Evolutionary conservation across 2,797 vertebrate species (phyloP).

Genomic region (Phyllotis vaccarum): DNA sequence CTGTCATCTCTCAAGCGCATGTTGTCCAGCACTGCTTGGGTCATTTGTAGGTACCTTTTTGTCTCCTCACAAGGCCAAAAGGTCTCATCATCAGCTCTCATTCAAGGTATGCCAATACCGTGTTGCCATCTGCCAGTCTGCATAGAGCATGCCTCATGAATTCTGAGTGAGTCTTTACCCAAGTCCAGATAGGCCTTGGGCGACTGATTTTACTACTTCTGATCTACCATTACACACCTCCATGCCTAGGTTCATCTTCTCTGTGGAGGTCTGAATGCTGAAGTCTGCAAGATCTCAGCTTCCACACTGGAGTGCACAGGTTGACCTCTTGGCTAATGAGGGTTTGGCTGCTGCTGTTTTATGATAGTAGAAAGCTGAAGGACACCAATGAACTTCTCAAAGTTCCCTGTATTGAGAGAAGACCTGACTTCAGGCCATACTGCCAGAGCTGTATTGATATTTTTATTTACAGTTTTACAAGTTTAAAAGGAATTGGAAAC

Average conservation of each 20-base stretch:
- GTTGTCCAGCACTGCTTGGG: background rate
- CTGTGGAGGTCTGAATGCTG: background rate
- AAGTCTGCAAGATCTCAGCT: background rate
- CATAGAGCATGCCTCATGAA: background rate
- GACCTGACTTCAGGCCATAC: background rate
- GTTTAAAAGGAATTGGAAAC: background rate
- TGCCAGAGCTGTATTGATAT: background rate
- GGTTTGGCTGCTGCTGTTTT: background rate
- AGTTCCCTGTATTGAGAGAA: background rate
- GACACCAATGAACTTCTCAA: background rate
- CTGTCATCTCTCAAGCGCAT: background rate
- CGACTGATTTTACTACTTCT: background rate
- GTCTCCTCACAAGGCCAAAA: background rate
- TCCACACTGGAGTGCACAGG: too few relatives aligned
- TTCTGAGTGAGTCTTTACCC: background rate
- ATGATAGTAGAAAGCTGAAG: background rate
- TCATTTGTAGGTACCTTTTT: background rate
- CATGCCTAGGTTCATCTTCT: background rate
- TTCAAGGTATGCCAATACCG: background rate
- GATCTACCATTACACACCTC: accelerated
- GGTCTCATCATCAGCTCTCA: too few relatives aligned
- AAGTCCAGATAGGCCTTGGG: background rate
- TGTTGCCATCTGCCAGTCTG: background rate
- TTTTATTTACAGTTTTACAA: background rate
- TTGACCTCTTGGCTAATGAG: background rate